A percentile compares a stretch with the other conserved stretches of the same genome.
These are phyloP conservation scores for Mola mola DNA, from an alignment of 2,113 vertebrate species.

Conservation along the genomic window DNA sequence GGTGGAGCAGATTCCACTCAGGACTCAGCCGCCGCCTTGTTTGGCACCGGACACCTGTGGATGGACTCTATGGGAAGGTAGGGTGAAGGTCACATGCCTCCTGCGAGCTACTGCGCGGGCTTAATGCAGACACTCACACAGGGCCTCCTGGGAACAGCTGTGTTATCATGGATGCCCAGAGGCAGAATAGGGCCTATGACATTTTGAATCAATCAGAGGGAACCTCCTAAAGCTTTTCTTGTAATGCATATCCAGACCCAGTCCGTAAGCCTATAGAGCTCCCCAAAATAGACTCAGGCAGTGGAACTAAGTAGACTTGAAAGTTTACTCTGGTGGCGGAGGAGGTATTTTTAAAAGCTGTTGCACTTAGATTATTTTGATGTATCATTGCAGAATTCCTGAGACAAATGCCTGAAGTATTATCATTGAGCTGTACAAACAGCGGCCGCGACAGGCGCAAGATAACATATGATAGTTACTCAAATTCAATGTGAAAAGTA, in stretches of 20 bases:
- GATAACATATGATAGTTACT: too few species aligned
- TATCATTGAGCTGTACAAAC: conserved; percentile 33
- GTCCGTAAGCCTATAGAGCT: conserved; percentile 66
- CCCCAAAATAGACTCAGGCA: conserved; percentile 74
- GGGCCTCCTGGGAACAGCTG: conserved; percentile 66
- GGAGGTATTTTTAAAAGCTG: conserved; percentile 73
- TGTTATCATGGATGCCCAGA: conserved; percentile 57
- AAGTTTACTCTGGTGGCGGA: conserved; percentile 71
- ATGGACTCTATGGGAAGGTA: conserved; percentile 47
- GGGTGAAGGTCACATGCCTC: conserved; percentile 55
- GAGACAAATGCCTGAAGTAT: conserved; percentile 32
- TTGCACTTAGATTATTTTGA: conserved; percentile 55
- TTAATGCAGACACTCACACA: conserved; percentile 27
- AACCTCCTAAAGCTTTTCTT: conserved; percentile 54
- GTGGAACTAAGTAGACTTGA: conserved; percentile 79
- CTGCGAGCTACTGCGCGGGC: conserved; percentile 51
- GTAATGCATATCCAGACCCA: conserved; percentile 45
- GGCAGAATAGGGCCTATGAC: conserved; percentile 54
- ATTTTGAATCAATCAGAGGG: conserved; percentile 61
- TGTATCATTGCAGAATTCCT: conserved; percentile 61
- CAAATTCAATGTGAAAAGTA: background rate
- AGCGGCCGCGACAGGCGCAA: background rate
- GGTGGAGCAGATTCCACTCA: conserved; percentile 31
- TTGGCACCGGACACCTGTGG: conserved; percentile 43
- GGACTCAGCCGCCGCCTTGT: background rate